Base-by-base conservation (phyloP, 2,888 invertebrate genomes). In the Dynastes tityus region DNA sequence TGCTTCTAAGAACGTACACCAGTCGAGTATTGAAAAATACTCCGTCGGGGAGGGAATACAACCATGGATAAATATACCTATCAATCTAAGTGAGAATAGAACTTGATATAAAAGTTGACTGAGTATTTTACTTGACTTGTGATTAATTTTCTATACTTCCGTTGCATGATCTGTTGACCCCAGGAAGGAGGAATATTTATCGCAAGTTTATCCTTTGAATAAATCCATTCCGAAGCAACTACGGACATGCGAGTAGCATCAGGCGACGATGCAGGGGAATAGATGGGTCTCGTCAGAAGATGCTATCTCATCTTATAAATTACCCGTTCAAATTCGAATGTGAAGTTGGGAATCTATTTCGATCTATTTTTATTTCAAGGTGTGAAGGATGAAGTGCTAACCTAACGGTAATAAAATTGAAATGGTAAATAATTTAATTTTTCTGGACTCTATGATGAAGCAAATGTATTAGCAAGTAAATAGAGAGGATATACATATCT, bases 121-220 rank as follows among this genome's bases (percentile, higher is more conserved):
- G 61, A 29, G 29, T 29, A 61, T 74, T 61, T 74, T 74, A 63
- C 61, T 63, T 63, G 16, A 40, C 13, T 32, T 45, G 45, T 71
- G 71, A 71, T 71, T 53, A 55, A 74, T 61, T 74, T 61, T 22
- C 27, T 45, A n/a, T 49, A 37, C 22, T 74, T 63, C 73, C 61
- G 73, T 74, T 61, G 73, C 61, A 74, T 74, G 73, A 74, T 74
- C 63, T 61, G 63, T 49, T 74, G 61, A 74, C 61, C 61, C 49
- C 22, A 74, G 29, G 73, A 45, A 74, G 73, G 61, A 27, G 27
- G 73, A 74, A 74, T 74, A 74, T 74, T 74, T 74, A 74, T 74
- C 45, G 61, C 61, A n/a, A 61, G 22, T 74, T 74, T 63, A 74
- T 73, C 61, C 27, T 61, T 45, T 74, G 73, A 74, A 74, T 74